phyloP scores from a whole-genome alignment of 2,113 vertebrate species.

The Daubentonia madagascariensis region DNA sequence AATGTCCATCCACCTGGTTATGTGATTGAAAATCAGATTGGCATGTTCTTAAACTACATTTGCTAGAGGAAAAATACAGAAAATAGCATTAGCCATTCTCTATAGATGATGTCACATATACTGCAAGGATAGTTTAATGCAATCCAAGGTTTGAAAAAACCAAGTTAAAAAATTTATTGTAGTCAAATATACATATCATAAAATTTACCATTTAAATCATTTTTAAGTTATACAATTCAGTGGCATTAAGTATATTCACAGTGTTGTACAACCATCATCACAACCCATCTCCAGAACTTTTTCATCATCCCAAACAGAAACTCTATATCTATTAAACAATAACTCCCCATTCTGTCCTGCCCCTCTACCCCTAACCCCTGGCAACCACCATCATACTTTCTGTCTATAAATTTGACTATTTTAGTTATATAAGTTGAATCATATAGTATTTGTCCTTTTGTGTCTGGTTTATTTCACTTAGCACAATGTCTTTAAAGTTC shows the following conservation, averaged over 20 bases:
- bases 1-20: constrained; percentile 11
- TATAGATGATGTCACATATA: neutral
- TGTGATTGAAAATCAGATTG: constrained; percentile 38
- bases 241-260: neutral
- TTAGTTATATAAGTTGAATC: neutral
- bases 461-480: neutral
- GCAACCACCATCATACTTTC: neutral
- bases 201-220: neutral
- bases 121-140: neutral
- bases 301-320: constrained; percentile 13
- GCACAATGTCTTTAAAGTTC: neutral
- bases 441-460: neutral
- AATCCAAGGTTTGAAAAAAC: neutral
- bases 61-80: constrained; percentile 1
- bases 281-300: neutral
- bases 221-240: neutral
- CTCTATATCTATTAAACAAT: neutral
- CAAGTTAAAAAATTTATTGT: neutral
- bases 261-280: neutral
- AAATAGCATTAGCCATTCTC: neutral
- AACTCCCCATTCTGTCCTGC: neutral
- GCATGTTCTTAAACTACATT: constrained; percentile 49
- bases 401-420: neutral
- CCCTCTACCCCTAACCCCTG: rapidly evolving
- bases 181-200: neutral